Evolutionary conservation across 37 sponge, comb jelly and placozoan genomes (phyloP).

Genomic region (Oscarella lobularis): DNA sequence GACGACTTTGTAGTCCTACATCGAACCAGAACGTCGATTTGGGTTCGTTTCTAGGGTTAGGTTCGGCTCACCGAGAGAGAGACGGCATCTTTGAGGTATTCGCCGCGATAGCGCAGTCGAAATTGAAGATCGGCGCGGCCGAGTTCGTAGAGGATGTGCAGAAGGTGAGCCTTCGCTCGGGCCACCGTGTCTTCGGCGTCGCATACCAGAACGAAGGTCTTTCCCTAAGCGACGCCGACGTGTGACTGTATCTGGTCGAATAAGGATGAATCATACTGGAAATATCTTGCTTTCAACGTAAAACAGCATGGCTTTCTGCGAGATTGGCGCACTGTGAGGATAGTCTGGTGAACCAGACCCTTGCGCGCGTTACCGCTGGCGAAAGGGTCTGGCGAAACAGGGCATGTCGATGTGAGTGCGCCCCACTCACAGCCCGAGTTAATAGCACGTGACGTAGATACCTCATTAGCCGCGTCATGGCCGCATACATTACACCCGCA

Average conservation of each 20-base stretch:
- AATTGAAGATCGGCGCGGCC: slow-evolving; percentile 22
- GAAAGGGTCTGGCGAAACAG: too few species aligned
- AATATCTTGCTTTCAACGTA: neutral
- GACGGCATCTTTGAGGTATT: slow-evolving; percentile 19
- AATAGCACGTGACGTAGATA: too few species aligned
- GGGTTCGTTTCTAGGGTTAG: too few species aligned
- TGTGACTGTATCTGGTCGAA: too few species aligned
- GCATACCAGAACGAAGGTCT: slow-evolving; percentile 22
- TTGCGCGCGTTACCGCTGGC: too few species aligned
- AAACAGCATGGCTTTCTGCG: neutral
- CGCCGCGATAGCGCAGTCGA: slow-evolving; percentile 11
- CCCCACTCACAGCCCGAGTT: too few species aligned
- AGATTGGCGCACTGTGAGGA: too few species aligned
- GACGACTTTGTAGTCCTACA: slow-evolving; percentile 16
- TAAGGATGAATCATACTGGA: neutral
- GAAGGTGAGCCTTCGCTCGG: slow-evolving; percentile 14
- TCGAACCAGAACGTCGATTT: slow-evolving; percentile 4
- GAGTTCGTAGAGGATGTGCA: slow-evolving; percentile 35
- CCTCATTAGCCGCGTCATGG: too few species aligned
- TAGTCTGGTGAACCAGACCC: too few species aligned
- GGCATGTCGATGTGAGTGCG: too few species aligned
- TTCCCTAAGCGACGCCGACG: too few species aligned
- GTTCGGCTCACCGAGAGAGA: slow-evolving; percentile 13
- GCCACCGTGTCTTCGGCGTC: slow-evolving; percentile 16
- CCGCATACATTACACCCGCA: too few species aligned